Evolutionary conservation across 1,140 invertebrate genomes (phyloP).

Genomic region (Hirudo medicinalis): DNA sequence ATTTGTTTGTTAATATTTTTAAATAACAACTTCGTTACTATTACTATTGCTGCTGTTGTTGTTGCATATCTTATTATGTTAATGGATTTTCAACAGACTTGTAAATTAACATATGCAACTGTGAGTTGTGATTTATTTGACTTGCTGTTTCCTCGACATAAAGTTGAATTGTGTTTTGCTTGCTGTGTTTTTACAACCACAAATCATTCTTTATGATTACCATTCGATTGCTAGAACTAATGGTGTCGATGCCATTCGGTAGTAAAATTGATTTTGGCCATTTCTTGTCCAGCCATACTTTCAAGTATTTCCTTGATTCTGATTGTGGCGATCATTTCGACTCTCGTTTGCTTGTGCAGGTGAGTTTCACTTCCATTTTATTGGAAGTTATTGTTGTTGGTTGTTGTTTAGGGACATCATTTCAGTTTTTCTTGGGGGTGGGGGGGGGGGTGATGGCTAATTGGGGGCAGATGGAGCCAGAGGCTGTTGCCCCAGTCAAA

Average conservation of each 20-base stretch:
- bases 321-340: not conserved
- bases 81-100: too few species aligned
- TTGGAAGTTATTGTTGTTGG: not conserved
- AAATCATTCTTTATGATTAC: not conserved
- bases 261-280: too few species aligned
- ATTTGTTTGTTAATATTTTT: not conserved
- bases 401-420: too few species aligned
- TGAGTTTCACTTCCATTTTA: not conserved
- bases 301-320: slow-evolving; percentile 7
- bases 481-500: too few species aligned
- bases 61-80: not conserved
- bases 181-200: too few species aligned
- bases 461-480: too few species aligned
- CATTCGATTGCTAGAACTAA: not conserved
- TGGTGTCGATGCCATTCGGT: not conserved
- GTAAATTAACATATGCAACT: too few species aligned
- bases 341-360: slow-evolving; percentile 8
- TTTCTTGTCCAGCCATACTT: not conserved
- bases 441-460: too few species aligned
- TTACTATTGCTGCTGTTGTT: not conserved
- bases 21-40: not conserved
- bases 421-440: not conserved
- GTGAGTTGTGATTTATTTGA: too few species aligned
- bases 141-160: too few species aligned
- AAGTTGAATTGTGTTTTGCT: too few species aligned